A percentile compares a stretch with the other conserved stretches of the same genome.
Evolutionary conservation across 2,888 invertebrate species (phyloP).

Genomic region (Drosophila fulvimacula): DNA sequence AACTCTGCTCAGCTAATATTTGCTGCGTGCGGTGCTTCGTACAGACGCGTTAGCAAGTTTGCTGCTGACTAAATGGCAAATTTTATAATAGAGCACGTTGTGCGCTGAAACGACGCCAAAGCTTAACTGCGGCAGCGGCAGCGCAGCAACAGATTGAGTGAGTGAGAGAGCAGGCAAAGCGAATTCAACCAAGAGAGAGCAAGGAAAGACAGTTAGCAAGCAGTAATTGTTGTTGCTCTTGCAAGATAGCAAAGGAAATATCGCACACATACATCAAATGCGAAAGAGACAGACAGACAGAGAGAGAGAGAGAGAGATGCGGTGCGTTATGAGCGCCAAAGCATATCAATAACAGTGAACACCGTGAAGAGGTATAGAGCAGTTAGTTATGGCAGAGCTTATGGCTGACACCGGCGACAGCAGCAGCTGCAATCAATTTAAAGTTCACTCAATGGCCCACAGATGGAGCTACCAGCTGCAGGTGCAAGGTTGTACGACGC

Average conservation of each 20-base stretch:
- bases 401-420: slow-evolving; percentile 22
- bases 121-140: slow-evolving; percentile 27
- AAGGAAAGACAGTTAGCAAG: slow-evolving; percentile 49
- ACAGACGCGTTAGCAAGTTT: slow-evolving; percentile 81
- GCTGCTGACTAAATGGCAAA: slow-evolving; percentile 79
- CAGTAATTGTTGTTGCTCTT: slow-evolving; percentile 35
- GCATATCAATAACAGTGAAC: slow-evolving; percentile 46
- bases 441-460: slow-evolving; percentile 24
- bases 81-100: slow-evolving; percentile 45
- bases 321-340: slow-evolving; percentile 55
- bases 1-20: slow-evolving; percentile 12
- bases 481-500: slow-evolving; percentile 42
- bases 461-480: slow-evolving; percentile 35
- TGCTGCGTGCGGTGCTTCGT: slow-evolving; percentile 51
- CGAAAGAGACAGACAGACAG: background rate
- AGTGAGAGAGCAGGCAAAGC: slow-evolving; percentile 1
- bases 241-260: slow-evolving; percentile 60
- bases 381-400: slow-evolving; percentile 8
- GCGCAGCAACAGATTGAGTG: slow-evolving; percentile 4
- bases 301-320: slow-evolving; percentile 4
- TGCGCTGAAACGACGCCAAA: slow-evolving; percentile 45
- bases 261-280: slow-evolving; percentile 7
- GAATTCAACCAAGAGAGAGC: slow-evolving; percentile 14
- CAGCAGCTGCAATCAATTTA: slow-evolving; percentile 33
- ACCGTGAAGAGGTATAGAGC: background rate